These are phyloP conservation scores for Nettapus auritus DNA, from an alignment of 2,113 vertebrate species.

Conservation along the genomic window DNA sequence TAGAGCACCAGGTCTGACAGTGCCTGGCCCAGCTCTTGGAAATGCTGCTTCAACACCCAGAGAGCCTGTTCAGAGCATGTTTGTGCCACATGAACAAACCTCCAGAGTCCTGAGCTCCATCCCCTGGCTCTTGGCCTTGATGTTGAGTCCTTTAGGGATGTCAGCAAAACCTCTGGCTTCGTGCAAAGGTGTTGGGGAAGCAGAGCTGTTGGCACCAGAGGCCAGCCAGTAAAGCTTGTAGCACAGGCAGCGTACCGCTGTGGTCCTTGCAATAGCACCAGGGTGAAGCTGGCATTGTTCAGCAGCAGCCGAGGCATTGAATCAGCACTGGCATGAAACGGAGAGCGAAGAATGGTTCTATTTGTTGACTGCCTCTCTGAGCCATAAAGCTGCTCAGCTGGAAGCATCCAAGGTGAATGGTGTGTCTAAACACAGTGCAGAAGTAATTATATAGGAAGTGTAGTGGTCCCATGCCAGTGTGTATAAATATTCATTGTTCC, in stretches of 20 bases:
- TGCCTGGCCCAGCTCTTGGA: neutral
- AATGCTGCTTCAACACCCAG: neutral
- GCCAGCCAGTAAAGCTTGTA: accelerated
- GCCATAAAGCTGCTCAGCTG: neutral
- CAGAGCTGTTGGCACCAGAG: neutral
- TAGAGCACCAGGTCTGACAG: neutral
- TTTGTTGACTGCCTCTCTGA: neutral
- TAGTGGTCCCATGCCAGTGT: neutral
- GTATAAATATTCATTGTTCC: constrained; percentile 45
- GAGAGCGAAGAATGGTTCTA: neutral
- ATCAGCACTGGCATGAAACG: neutral
- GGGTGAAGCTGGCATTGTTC: neutral
- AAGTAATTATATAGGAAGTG: constrained; percentile 8
- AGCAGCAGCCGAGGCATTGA: neutral
- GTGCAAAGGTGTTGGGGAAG: neutral
- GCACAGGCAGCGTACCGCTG: accelerated
- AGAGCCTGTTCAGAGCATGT: neutral
- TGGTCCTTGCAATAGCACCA: accelerated
- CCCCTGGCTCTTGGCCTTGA: neutral
- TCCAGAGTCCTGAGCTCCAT: neutral
- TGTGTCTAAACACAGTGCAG: neutral
- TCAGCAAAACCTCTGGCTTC: neutral
- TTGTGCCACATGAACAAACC: neutral
- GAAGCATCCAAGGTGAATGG: neutral
- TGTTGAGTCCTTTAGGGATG: neutral